Evolutionary conservation across 2,888 invertebrate genomes (phyloP), one percentile per base, ranked within the genome.

Genomic region (Patella caerulea): DNA sequence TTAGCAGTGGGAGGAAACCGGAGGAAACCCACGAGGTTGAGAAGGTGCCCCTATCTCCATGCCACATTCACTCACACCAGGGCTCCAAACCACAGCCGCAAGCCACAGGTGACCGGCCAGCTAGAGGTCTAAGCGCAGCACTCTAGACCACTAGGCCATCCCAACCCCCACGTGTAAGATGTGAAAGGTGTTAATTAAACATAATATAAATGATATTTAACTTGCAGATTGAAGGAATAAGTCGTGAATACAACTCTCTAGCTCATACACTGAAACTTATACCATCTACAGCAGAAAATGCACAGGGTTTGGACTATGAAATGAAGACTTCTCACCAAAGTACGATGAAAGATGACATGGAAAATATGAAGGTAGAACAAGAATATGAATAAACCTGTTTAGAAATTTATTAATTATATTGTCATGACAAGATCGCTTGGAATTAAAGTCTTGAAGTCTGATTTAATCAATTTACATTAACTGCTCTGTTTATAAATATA

Each of bases 301-400:
- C 89, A 15, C 81, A 79, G 19, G 89, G 89, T 29, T 81, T 85
- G n/a, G 89, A 90, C 76, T 89, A 84, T 74, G 88, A 89, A 74
- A 79, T 90, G 76, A 83, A 83, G 29, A 74, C 84, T 54, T 79
- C 82, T 1, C 78, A 79, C 78, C 71, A 69, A 2, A 82, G 82
- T 34, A 74, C 75, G 11, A 79, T 80, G 74, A 78, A 75, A 15
- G 78, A 79, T 12, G 79, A 83, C 53, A 85, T 85, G 76, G 81
- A 79, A 14, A 77, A 80, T 59, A 78, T 88, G 65, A 87, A 85
- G 86, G 88, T 88, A 79, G 65, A 52, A n/a, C 9, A 55, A 9
- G 5, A 17, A 17, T 17, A 24, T 54, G 5, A 53, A 65, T 14
- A 5, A 9, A 19, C n/a, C n/a, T 73, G 19, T 52, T n/a, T 19